phyloP scores from a whole-genome alignment of 2,888 invertebrate genomes.

The Crossocerus cetratus region DNA sequence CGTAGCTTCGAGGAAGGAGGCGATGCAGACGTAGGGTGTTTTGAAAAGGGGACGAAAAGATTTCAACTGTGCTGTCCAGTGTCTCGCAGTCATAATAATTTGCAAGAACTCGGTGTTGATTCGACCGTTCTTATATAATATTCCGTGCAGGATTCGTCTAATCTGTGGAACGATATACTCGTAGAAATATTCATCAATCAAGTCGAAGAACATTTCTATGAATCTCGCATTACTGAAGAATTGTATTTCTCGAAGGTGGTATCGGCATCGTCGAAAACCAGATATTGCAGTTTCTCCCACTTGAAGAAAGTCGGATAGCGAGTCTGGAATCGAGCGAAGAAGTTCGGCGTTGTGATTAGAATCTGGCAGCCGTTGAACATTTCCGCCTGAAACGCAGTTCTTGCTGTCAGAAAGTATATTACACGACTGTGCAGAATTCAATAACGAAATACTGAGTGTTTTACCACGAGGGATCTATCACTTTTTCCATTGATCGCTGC shows the following conservation, averaged over 20 bases:
- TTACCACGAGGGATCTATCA: conserved; percentile 67
- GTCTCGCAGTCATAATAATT: conserved; percentile 80
- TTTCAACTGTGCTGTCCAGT: conserved; percentile 82
- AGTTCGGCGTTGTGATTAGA: conserved; percentile 84
- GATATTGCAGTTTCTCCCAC: conserved; percentile 81
- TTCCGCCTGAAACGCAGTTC: conserved; percentile 56
- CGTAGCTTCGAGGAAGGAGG: conserved; percentile 86
- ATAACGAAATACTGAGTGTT: conserved; percentile 16
- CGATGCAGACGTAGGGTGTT: conserved; percentile 83
- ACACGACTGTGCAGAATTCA: not conserved
- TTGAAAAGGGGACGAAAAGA: conserved; percentile 78
- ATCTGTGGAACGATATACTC: conserved; percentile 43
- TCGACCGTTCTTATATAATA: conserved; percentile 52
- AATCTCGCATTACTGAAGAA: conserved; percentile 47
- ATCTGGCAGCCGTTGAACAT: conserved; percentile 83
- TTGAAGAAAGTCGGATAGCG: conserved; percentile 78
- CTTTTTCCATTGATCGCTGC: conserved; percentile 66
- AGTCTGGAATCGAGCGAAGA: conserved; percentile 78
- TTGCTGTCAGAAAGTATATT: too few relatives aligned
- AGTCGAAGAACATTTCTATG: too few relatives aligned
- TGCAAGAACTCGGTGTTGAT: conserved; percentile 76
- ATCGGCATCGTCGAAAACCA: conserved; percentile 86
- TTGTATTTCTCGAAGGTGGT: conserved; percentile 79
- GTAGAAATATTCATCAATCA: too few relatives aligned
- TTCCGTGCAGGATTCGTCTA: conserved; percentile 52